Evolutionary conservation across 2,113 vertebrate species (phyloP), one percentile per base, ranked within the genome.

Genomic region (Platichthys stellatus): DNA sequence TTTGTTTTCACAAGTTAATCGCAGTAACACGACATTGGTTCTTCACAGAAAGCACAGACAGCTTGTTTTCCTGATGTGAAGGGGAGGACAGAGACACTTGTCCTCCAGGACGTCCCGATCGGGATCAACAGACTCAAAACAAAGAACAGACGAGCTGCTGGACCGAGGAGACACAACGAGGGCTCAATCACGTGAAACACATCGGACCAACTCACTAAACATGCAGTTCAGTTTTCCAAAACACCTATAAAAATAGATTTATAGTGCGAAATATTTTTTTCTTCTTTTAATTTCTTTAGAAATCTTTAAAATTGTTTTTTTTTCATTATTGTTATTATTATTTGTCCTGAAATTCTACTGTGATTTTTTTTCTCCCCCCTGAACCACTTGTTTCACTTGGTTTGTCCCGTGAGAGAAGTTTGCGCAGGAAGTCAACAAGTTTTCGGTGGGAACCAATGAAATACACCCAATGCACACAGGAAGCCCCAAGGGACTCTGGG

Each of bases 401-500:
- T 83, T 81, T 80, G 84, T 89, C 86, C 85, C 86, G 83, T 93
- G 90, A 88, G 85, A 86, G 80, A 88, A 89, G 86, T 93, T 85
- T 92, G 76, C 83, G 81, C 89, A 91, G 91, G 91, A 88, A 92
- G 91, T 93, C 89, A 92, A 94, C 93, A 93, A 89, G 92, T 91
- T 77, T 38, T 93, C 80, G 94, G 95, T 95, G 95, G 94, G 95
- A 96, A 97, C 96, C 96, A 97, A 96, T 96, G 96, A 96, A 98
- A 97, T 98, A 97, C 97, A 98, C 97, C 97, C 96, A 97, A 97
- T 94, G 96, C 96, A 96, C 96, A 96, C 92, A 95, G 93, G 94
- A 95, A 95, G 95, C 96, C 96, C 96, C 95, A 97, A 97, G 95
- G 96, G 94, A 99, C 93, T 96, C 97, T 96, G 97, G 96, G 96